phyloP scores from a whole-genome alignment of 2,797 vertebrate species.

The Dipus sagitta region DNA sequence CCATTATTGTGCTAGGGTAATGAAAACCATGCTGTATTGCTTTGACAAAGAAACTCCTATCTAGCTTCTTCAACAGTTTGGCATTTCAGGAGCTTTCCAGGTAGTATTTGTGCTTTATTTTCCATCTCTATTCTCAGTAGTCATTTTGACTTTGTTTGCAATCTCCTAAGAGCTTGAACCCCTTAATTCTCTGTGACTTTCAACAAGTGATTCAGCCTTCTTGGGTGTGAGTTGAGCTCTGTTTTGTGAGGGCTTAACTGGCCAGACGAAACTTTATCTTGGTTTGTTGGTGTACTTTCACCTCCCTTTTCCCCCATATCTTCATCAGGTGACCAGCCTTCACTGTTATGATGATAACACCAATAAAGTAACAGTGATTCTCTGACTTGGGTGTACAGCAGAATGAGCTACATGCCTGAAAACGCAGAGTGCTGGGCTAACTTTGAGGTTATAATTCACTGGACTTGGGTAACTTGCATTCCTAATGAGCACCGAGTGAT shows the following conservation, averaged over 20 bases:
- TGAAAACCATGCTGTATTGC: neutral
- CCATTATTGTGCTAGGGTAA: neutral
- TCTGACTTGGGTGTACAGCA: neutral
- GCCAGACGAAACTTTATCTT: neutral
- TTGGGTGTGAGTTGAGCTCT: neutral
- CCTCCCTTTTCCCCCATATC: no score
- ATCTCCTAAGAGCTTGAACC: neutral
- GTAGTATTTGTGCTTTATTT: neutral
- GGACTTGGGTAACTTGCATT: neutral
- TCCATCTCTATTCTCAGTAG: neutral
- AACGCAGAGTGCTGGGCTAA: fast-evolving
- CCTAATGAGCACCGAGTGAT: neutral
- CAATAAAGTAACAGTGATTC: neutral
- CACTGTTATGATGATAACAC: neutral
- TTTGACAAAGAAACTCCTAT: neutral
- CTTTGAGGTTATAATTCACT: no score
- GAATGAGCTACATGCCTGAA: neutral
- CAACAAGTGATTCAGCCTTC: neutral
- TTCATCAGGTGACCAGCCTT: fast-evolving
- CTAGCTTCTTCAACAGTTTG: neutral
- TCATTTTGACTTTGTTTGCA: neutral
- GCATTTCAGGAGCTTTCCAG: neutral
- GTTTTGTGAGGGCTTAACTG: neutral
- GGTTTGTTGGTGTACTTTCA: neutral
- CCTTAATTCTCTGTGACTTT: neutral